These are phyloP conservation scores for Hoplostethus mediterraneus DNA, from an alignment of 2,797 vertebrate species.

Conservation along the genomic window DNA sequence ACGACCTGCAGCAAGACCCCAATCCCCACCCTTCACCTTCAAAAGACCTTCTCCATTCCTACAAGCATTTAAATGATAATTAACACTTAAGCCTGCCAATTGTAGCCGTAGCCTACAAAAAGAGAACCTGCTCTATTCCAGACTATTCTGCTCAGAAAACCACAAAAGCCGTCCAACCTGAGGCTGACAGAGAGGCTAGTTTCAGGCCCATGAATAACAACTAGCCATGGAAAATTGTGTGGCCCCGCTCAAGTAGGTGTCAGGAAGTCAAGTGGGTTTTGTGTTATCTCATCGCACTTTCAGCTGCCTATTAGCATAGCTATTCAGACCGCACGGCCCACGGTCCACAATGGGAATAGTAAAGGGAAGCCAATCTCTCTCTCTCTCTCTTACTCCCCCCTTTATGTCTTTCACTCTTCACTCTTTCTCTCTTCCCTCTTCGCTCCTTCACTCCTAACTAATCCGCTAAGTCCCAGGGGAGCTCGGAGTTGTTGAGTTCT, in stretches of 20 bases:
- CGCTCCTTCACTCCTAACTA: constrained; percentile 76
- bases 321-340: constrained; percentile 80
- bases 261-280: constrained; percentile 87
- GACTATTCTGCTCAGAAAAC: constrained; percentile 58
- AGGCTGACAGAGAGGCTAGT: constrained; percentile 81
- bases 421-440: constrained; percentile 67
- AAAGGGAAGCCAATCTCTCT: constrained; percentile 72
- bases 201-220: constrained; percentile 82
- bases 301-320: constrained; percentile 86
- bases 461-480: constrained; percentile 80
- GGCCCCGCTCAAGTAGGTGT: constrained; percentile 81
- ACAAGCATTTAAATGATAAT: constrained; percentile 88
- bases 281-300: constrained; percentile 84
- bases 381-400: constrained; percentile 52
- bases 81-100: constrained; percentile 78
- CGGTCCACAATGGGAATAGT: constrained; percentile 81
- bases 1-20: constrained; percentile 49
- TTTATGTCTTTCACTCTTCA: constrained; percentile 77
- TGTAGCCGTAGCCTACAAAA: constrained; percentile 63
- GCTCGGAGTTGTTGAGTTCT: constrained; percentile 76
- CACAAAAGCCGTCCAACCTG: constrained; percentile 64
- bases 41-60: constrained; percentile 63
- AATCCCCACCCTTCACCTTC: constrained; percentile 64
- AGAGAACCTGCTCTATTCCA: constrained; percentile 48
- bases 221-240: constrained; percentile 77